Evolutionary conservation across 2,113 vertebrate species (phyloP).

Genomic region (Polypterus senegalus): DNA sequence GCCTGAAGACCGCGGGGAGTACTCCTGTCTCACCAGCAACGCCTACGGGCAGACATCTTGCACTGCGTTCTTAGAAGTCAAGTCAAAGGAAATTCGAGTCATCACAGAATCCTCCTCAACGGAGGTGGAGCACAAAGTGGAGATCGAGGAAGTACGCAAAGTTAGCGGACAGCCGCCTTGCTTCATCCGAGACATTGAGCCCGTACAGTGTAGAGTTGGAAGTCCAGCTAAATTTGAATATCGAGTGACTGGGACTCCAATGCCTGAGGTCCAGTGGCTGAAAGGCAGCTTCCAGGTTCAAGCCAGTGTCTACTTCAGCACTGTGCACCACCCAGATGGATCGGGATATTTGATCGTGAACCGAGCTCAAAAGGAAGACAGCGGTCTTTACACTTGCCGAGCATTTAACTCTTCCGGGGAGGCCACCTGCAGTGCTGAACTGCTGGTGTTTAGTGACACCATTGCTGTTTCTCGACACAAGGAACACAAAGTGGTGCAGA

Average conservation of each 20-base stretch:
- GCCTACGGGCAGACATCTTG: conserved; percentile 54
- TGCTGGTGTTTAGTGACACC: conserved; percentile 40
- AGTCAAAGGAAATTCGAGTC: conserved; percentile 30
- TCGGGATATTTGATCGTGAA: conserved; percentile 58
- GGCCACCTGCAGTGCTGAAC: conserved; percentile 50
- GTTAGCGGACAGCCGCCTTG: conserved; percentile 48
- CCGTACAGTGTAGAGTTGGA: conserved; percentile 49
- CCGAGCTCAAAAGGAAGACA: conserved; percentile 44
- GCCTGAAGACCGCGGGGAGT: conserved; percentile 68
- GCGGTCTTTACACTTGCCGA: conserved; percentile 58
- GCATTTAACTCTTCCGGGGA: conserved; percentile 58
- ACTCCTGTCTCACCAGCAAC: conserved; percentile 65
- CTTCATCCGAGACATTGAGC: conserved; percentile 52
- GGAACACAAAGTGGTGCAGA: conserved; percentile 26
- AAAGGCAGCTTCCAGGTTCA: conserved; percentile 50
- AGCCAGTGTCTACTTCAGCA: conserved; percentile 33
- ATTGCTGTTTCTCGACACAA: conserved; percentile 24
- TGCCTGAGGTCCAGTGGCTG: conserved; percentile 63
- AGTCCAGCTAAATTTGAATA: conserved; percentile 59
- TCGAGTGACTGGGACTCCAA: conserved; percentile 47
- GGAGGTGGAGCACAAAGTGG: conserved; percentile 43
- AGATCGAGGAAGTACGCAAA: conserved; percentile 44
- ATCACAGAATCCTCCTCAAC: not conserved
- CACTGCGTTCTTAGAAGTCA: conserved; percentile 60
- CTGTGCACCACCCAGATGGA: conserved; percentile 51